Conservation (phyloP, 2,888 invertebrate species). For the Laothoe populi region DNA sequence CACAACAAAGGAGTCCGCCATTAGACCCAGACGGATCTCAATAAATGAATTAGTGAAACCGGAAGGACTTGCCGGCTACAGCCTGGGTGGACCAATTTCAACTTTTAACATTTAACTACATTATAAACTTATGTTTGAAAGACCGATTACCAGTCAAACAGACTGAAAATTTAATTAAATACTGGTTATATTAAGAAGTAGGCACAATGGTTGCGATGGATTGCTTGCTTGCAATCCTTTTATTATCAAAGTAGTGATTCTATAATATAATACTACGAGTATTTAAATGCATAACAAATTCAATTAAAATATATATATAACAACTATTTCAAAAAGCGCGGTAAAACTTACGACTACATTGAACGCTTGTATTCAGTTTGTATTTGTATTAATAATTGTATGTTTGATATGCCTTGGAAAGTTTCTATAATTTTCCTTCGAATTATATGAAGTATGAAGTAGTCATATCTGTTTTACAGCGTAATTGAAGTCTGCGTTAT, state of each 20-base stretch:
- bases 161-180: too few relatives aligned
- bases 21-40: conserved; percentile 50
- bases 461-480: conserved; percentile 20
- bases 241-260: too few relatives aligned
- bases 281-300: too few relatives aligned
- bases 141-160: neutral
- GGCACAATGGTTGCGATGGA: too few relatives aligned
- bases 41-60: conserved; percentile 54
- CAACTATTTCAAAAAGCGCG: too few relatives aligned
- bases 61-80: conserved; percentile 37
- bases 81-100: conserved; percentile 5
- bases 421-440: conserved; percentile 1
- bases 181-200: too few relatives aligned
- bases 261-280: too few relatives aligned
- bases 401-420: neutral
- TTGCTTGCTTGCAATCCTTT: too few relatives aligned
- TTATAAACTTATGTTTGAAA: neutral
- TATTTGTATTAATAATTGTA: neutral
- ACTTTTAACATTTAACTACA: conserved; percentile 6
- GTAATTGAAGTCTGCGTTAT: conserved; percentile 28
- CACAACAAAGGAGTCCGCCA: conserved; percentile 55
- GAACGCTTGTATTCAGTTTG: too few relatives aligned
- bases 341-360: too few relatives aligned
- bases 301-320: too few relatives aligned
- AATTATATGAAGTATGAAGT: conserved; percentile 8